Evolutionary conservation across 2,888 invertebrate species (phyloP).

Genomic region (Acleris literana): DNA sequence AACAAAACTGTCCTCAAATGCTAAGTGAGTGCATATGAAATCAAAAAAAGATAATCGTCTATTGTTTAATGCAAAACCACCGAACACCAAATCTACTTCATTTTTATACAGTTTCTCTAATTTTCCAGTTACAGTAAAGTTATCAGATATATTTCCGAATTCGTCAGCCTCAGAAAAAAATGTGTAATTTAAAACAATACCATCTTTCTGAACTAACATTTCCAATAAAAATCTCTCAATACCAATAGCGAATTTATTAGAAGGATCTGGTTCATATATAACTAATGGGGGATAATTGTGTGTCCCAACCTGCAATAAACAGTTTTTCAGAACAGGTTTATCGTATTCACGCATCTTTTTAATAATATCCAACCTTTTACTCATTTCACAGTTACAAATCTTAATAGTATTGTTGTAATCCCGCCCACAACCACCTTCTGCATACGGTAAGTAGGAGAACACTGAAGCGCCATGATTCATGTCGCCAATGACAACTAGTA

Average conservation of each 20-base stretch:
- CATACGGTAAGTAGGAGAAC: conserved; percentile 32
- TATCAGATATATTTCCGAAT: conserved; percentile 35
- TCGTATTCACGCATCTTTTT: not conserved
- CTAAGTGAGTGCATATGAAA: conserved; percentile 29
- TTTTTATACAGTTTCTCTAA: conserved; percentile 32
- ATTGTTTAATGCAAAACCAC: conserved; percentile 28
- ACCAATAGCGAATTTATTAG: conserved; percentile 12
- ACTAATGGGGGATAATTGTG: conserved; percentile 34
- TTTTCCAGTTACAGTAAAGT: conserved; percentile 32
- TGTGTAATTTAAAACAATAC: conserved; percentile 26
- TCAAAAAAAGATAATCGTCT: conserved; percentile 26
- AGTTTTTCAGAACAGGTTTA: conserved; percentile 25
- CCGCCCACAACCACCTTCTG: conserved; percentile 26
- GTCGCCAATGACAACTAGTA: conserved; percentile 22
- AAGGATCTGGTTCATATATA: conserved; percentile 1
- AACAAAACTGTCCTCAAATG: conserved; percentile 29
- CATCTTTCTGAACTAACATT: conserved; percentile 14
- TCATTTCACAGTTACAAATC: conserved; percentile 28
- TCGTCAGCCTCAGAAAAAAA: conserved; percentile 20
- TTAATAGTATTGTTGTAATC: conserved; percentile 26
- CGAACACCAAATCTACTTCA: conserved; percentile 34
- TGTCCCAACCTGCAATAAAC: conserved; percentile 31
- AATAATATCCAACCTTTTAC: not conserved
- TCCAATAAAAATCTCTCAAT: conserved; percentile 34
- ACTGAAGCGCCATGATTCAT: conserved; percentile 17